Conservation (phyloP, 1,140 invertebrate species). For the Ericerus pela region DNA sequence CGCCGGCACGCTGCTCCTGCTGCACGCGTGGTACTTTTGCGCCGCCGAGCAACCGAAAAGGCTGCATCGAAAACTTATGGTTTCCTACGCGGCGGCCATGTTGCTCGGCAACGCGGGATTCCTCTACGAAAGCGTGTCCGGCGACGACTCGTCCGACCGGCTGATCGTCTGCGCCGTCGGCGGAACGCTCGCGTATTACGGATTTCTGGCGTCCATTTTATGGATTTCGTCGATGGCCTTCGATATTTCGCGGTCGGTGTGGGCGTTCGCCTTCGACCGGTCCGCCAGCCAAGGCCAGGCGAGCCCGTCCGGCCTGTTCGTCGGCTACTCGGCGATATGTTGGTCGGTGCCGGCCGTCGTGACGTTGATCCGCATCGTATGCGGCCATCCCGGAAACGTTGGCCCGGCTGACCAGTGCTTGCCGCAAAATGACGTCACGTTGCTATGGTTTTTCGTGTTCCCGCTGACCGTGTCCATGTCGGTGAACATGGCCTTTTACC, state of each 20-base stretch:
- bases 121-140: background rate
- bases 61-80: slow-evolving; percentile 10
- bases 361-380: background rate
- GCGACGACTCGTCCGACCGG: background rate
- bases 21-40: too few species aligned
- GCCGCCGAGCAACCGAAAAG: too few species aligned
- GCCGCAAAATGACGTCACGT: slow-evolving; percentile 10
- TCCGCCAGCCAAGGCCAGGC: background rate
- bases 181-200: slow-evolving; percentile 2
- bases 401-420: slow-evolving; percentile 14
- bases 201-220: slow-evolving; percentile 13
- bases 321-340: slow-evolving; percentile 4
- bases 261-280: background rate
- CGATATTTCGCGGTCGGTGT: slow-evolving; percentile 11
- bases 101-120: slow-evolving; percentile 7
- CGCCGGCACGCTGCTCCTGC: too few species aligned
- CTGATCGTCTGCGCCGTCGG: background rate
- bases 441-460: slow-evolving; percentile 14
- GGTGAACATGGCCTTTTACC: background rate
- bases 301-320: background rate
- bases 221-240: slow-evolving; percentile 15
- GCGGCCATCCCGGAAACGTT: background rate
- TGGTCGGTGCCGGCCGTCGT: slow-evolving; percentile 9
- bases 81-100: background rate
- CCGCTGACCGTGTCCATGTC: background rate